Evolutionary conservation across 30 jellyfish, hydroid and myxozoan species (phyloP).

Genomic region (Turritopsis rubra): DNA sequence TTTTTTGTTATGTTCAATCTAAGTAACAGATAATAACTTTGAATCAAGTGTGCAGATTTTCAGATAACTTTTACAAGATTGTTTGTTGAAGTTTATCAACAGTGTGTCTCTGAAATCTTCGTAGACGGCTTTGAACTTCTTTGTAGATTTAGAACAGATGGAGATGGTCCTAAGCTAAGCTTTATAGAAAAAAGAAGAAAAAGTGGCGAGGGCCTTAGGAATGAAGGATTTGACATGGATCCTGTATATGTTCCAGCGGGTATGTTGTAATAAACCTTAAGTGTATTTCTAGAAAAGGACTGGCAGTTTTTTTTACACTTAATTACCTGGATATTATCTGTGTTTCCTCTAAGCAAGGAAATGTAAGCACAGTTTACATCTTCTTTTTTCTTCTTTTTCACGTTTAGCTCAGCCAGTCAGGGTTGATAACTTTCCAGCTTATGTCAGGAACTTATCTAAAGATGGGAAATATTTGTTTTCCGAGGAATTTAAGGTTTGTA

Average conservation of each 20-base stretch:
- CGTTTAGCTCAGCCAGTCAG: constrained; percentile 47
- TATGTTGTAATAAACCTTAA: background rate
- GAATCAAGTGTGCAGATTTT: too few relatives aligned
- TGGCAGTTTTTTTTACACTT: too few relatives aligned
- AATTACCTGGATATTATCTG: too few relatives aligned
- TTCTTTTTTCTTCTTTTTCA: too few relatives aligned
- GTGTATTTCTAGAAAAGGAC: too few relatives aligned
- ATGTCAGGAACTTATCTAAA: constrained; percentile 35
- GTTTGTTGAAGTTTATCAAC: background rate
- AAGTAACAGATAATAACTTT: too few relatives aligned
- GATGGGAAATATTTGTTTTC: constrained; percentile 50
- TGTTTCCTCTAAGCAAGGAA: too few relatives aligned
- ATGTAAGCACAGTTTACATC: too few relatives aligned
- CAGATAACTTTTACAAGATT: background rate
- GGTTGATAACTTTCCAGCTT: constrained; percentile 32
- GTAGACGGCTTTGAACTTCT: background rate
- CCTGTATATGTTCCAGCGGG: background rate
- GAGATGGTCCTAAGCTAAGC: background rate
- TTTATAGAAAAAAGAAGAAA: background rate
- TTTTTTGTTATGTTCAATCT: too few relatives aligned
- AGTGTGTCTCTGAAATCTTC: background rate
- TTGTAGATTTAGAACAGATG: background rate
- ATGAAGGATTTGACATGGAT: background rate
- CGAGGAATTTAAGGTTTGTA: constrained; percentile 65
- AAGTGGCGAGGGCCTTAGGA: background rate